phyloP scores from a whole-genome alignment of 1,140 invertebrate genomes.

The Drosophila virilis region DNA sequence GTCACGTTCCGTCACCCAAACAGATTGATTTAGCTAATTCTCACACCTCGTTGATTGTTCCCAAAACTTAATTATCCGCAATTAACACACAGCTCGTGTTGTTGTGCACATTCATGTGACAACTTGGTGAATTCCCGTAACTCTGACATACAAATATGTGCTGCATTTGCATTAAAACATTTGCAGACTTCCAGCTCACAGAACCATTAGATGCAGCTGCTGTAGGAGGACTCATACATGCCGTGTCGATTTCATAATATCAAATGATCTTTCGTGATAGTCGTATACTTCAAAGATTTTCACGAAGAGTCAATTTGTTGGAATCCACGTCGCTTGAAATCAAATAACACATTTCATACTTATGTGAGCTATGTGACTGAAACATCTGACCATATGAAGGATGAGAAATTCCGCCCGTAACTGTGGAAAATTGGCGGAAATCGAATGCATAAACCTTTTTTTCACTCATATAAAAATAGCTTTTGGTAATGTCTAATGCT shows the following conservation, averaged over 20 bases:
- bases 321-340: too few relatives aligned
- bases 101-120: constrained; percentile 31
- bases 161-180: constrained; percentile 48
- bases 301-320: too few relatives aligned
- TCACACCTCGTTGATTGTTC: constrained; percentile 46
- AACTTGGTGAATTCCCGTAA: constrained; percentile 2
- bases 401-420: too few relatives aligned
- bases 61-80: constrained; percentile 43
- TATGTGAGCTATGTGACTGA: too few relatives aligned
- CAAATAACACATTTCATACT: too few relatives aligned
- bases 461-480: too few relatives aligned
- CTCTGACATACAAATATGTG: constrained; percentile 22
- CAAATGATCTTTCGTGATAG: not conserved
- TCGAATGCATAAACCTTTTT: too few relatives aligned
- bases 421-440: too few relatives aligned
- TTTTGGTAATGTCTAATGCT: too few relatives aligned
- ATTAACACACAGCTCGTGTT: constrained; percentile 39
- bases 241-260: constrained; percentile 1
- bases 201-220: constrained; percentile 11
- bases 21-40: constrained; percentile 45
- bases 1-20: constrained; percentile 58
- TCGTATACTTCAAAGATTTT: not conserved
- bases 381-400: too few relatives aligned
- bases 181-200: not conserved
- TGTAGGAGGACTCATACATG: constrained; percentile 14